Evolutionary conservation across 1,140 invertebrate genomes (phyloP).

Genomic region (Eciton burchellii): DNA sequence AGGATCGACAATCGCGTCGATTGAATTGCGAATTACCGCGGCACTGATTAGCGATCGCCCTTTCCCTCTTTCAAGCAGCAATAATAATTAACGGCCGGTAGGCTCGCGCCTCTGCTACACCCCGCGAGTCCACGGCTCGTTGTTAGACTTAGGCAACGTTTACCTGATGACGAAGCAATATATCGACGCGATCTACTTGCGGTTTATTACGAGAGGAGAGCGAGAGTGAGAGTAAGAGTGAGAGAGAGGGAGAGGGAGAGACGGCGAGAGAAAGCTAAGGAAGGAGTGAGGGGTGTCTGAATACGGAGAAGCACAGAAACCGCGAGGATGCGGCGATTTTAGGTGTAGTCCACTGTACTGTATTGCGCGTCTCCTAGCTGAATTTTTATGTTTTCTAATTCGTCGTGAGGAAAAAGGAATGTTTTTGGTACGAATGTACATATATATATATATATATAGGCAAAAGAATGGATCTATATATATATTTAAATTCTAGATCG

Average conservation of each 20-base stretch:
- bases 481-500: conserved; percentile 74
- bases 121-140: conserved; percentile 60
- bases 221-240: not conserved
- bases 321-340: conserved; percentile 71
- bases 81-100: conserved; percentile 50
- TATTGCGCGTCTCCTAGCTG: conserved; percentile 79
- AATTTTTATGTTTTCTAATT: conserved; percentile 80
- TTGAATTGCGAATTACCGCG: conserved; percentile 57
- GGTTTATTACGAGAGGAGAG: conserved; percentile 67
- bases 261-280: not conserved
- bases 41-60: conserved; percentile 44
- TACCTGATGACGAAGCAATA: conserved; percentile 82
- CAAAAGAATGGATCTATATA: conserved; percentile 58
- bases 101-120: conserved; percentile 17
- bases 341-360: conserved; percentile 77
- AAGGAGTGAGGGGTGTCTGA: not conserved
- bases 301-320: conserved; percentile 20
- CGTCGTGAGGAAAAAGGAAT: conserved; percentile 78
- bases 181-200: conserved; percentile 74
- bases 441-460: conserved; percentile 68
- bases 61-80: conserved; percentile 57
- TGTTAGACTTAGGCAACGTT: conserved; percentile 79
- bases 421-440: conserved; percentile 76
- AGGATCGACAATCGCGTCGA: conserved; percentile 52
- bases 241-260: not conserved